These are phyloP conservation scores for Glareola pratincola DNA, from an alignment of 2,113 vertebrate species.

Conservation along the genomic window DNA sequence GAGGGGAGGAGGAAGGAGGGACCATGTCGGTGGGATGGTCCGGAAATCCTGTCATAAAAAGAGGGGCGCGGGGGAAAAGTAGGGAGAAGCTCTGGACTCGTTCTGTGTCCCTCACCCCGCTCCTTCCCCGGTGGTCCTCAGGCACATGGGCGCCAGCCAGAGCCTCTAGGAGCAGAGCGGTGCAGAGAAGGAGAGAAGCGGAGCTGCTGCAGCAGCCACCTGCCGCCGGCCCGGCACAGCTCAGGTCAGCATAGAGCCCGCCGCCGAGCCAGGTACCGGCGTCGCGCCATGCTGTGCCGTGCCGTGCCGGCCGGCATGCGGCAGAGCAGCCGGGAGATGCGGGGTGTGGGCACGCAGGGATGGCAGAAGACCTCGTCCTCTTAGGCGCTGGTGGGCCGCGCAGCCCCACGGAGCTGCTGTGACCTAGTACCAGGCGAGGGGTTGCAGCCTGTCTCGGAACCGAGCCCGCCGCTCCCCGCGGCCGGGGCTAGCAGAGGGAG, in stretches of 20 bases:
- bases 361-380: not conserved
- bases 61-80: slow-evolving; percentile 37
- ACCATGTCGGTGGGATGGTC: slow-evolving; percentile 62
- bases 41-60: slow-evolving; percentile 69
- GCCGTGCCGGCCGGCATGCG: not conserved
- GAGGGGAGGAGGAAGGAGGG: slow-evolving; percentile 49
- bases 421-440: not conserved
- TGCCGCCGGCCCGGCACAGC: not conserved
- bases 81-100: not conserved
- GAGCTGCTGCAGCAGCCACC: not conserved
- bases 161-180: not conserved
- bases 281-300: not conserved
- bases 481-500: not conserved
- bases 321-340: not conserved
- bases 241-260: not conserved
- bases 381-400: not conserved
- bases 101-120: not conserved
- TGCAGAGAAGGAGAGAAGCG: not conserved
- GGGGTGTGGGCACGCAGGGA: not conserved
- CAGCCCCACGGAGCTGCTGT: not conserved
- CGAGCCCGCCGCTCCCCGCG: not conserved
- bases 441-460: not conserved
- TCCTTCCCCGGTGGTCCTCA: not conserved
- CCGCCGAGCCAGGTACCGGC: not conserved
- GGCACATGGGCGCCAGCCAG: not conserved